phyloP scores from a whole-genome alignment of 2,888 invertebrate genomes.

The Zeuzera pyrina region DNA sequence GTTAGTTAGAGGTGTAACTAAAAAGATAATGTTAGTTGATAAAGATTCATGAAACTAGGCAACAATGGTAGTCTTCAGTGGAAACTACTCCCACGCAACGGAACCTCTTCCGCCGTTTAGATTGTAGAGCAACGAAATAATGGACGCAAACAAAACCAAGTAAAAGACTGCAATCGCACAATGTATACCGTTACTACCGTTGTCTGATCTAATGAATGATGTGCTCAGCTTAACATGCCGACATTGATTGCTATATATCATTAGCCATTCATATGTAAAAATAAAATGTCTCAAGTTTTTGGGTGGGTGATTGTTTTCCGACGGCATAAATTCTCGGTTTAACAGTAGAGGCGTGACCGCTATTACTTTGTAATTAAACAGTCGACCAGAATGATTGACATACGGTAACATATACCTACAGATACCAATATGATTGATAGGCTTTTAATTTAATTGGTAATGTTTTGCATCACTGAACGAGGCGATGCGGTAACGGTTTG shows the following conservation, averaged over 20 bases:
- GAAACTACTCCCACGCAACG: constrained; percentile 49
- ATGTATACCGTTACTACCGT: constrained; percentile 29
- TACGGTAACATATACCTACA: constrained; percentile 30
- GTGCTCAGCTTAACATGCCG: constrained; percentile 26
- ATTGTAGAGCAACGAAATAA: constrained; percentile 44
- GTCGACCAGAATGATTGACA: constrained; percentile 33
- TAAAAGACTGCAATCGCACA: constrained; percentile 36
- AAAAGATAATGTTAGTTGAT: too few species aligned
- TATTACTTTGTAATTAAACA: constrained; percentile 31
- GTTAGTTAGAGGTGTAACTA: too few species aligned
- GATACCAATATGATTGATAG: constrained; percentile 34
- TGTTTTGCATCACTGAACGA: constrained; percentile 37
- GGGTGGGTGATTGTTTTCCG: constrained; percentile 28
- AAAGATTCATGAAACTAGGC: constrained; percentile 29
- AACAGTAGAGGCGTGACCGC: constrained; percentile 31
- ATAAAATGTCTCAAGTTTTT: constrained; percentile 16
- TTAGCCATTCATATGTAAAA: constrained; percentile 30
- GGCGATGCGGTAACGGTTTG: constrained; percentile 29
- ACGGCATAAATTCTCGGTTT: constrained; percentile 24
- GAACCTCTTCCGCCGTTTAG: constrained; percentile 55
- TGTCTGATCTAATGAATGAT: constrained; percentile 30
- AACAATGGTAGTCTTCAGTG: constrained; percentile 44
- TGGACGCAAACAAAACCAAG: constrained; percentile 41
- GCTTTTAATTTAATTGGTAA: constrained; percentile 37
- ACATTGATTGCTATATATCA: constrained; percentile 33